Percentiles rank a stretch among this genome's conserved stretches.
These are phyloP conservation scores for Nothoprocta pentlandii DNA, from an alignment of 2,113 vertebrate species.

Conservation along the genomic window DNA sequence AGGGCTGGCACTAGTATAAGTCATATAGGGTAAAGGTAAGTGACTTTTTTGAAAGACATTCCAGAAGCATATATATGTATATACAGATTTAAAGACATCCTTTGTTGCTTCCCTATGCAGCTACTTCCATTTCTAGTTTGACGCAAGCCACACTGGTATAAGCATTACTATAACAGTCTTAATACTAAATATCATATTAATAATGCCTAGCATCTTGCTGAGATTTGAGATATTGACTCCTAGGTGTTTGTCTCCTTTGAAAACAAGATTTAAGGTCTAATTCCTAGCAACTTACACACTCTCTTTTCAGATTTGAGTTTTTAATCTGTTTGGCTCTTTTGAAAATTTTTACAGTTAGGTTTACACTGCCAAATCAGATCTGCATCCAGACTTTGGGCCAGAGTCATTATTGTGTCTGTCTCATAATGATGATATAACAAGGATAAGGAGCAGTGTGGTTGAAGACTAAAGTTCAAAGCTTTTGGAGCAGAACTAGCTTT, in stretches of 20 bases:
- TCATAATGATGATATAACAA: neutral
- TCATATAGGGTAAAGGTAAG: neutral
- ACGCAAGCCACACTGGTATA: neutral
- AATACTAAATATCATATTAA: constrained; percentile 3
- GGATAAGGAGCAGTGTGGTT: neutral
- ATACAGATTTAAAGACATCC: neutral
- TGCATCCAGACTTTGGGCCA: neutral
- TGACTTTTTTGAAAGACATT: constrained; percentile 49
- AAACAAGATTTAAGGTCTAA: constrained; percentile 15
- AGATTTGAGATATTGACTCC: constrained; percentile 8
- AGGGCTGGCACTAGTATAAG: neutral
- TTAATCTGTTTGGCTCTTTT: constrained; percentile 1
- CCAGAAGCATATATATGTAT: neutral
- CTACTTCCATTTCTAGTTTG: constrained; percentile 47
- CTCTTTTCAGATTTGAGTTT: neutral
- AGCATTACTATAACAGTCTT: neutral
- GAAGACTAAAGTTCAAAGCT: neutral
- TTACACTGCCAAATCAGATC: constrained; percentile 23
- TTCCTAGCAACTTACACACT: neutral
- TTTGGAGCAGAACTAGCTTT: neutral
- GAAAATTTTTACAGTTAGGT: neutral
- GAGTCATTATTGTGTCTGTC: neutral
- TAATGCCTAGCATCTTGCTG: neutral
- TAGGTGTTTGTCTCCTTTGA: neutral
- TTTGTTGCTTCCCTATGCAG: constrained; percentile 24